A percentile compares a stretch with the other conserved stretches of the same genome.
Evolutionary conservation across 2,797 vertebrate genomes (phyloP).

Genomic region (Pangasius sanitwongsei): DNA sequence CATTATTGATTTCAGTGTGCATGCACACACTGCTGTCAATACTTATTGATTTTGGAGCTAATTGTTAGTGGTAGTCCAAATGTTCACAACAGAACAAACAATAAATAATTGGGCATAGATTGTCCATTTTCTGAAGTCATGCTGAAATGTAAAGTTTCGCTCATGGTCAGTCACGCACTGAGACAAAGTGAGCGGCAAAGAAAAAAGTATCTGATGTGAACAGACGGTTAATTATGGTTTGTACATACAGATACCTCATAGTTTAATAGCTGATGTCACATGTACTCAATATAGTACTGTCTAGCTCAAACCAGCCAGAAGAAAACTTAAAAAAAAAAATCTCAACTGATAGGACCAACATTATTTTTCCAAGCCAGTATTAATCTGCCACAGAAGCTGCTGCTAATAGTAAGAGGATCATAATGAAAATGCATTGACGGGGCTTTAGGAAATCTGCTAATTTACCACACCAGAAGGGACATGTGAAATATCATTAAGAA

Average conservation of each 20-base stretch:
- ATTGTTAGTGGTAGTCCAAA: not conserved
- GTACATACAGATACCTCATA: not conserved
- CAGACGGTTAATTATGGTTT: not conserved
- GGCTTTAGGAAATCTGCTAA: not conserved
- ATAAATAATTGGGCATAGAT: not conserved
- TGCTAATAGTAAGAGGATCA: not conserved
- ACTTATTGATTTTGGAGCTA: conserved; percentile 14
- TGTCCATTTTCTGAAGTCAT: not conserved
- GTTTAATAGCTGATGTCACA: not conserved
- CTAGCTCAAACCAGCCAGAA: not conserved
- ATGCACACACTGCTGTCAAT: conserved; percentile 14
- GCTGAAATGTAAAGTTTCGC: not conserved
- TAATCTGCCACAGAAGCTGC: not conserved
- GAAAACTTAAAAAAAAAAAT: not conserved
- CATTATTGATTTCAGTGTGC: conserved; percentile 15
- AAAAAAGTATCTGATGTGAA: not conserved
- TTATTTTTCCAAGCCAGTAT: not conserved
- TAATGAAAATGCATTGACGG: not conserved
- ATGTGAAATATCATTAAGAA: not conserved
- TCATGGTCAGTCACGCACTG: not conserved
- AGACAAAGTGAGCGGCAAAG: not conserved
- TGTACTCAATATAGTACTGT: not conserved
- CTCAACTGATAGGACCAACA: not conserved
- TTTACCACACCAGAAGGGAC: not conserved
- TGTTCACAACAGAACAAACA: not conserved